phyloP scores from a whole-genome alignment of 2,113 vertebrate species.

The Balaeniceps rex region DNA sequence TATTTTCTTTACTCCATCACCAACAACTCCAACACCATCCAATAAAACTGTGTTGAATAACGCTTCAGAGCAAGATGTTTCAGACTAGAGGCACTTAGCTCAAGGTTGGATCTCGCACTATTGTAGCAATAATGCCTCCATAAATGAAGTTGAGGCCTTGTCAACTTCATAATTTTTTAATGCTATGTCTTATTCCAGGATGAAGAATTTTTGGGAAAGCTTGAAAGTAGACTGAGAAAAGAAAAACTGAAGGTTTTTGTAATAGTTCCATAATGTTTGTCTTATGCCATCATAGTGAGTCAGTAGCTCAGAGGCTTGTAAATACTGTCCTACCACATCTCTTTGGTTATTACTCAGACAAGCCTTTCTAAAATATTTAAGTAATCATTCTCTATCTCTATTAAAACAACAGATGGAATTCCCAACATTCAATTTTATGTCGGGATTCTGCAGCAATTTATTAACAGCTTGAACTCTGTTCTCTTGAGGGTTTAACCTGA shows the following conservation, averaged over 20 bases:
- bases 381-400: conserved; percentile 1
- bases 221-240: neutral
- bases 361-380: conserved; percentile 46
- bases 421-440: conserved; percentile 49
- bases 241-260: neutral
- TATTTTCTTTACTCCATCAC: neutral
- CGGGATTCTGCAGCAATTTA: conserved; percentile 54
- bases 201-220: neutral
- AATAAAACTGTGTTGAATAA: neutral
- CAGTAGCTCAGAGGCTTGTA: neutral
- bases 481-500: conserved; percentile 55
- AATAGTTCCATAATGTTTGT: neutral
- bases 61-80: neutral
- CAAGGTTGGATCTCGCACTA: neutral
- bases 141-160: neutral
- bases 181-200: neutral
- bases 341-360: neutral
- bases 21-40: neutral
- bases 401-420: conserved; percentile 67
- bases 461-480: conserved; percentile 61
- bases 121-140: neutral
- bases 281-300: neutral
- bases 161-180: neutral
- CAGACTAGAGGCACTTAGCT: neutral
- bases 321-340: neutral